These are phyloP conservation scores for Apis cerana DNA, from an alignment of 1,140 invertebrate species.

Conservation along the genomic window DNA sequence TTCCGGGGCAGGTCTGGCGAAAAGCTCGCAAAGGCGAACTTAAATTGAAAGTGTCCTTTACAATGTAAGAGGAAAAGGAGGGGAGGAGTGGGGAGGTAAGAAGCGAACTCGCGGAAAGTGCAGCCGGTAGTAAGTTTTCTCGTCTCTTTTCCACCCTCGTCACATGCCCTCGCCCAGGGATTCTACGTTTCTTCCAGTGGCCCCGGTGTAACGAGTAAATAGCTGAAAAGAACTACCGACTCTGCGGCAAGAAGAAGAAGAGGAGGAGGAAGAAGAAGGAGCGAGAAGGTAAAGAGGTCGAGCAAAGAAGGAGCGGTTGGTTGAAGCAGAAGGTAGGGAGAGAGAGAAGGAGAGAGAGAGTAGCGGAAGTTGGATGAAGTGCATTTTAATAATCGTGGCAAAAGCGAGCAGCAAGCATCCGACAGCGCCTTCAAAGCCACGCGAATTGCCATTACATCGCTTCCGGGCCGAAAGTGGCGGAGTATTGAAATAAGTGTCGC, in stretches of 20 bases:
- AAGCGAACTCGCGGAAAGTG: constrained; percentile 20
- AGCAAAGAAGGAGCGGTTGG: constrained; percentile 50
- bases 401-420: constrained; percentile 56
- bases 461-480: constrained; percentile 58
- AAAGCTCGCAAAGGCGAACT: constrained; percentile 64
- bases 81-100: not conserved
- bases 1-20: constrained; percentile 40
- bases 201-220: constrained; percentile 65
- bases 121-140: constrained; percentile 41
- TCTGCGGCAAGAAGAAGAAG: constrained; percentile 17
- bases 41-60: constrained; percentile 71
- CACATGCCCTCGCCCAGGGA: not conserved
- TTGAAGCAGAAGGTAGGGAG: constrained; percentile 15
- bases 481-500: constrained; percentile 63
- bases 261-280: constrained; percentile 31
- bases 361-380: constrained; percentile 37
- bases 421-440: constrained; percentile 48
- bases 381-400: constrained; percentile 68
- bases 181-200: constrained; percentile 1
- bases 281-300: constrained; percentile 51
- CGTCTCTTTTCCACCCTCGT: constrained; percentile 3
- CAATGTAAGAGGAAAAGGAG: constrained; percentile 46
- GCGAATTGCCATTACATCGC: constrained; percentile 64
- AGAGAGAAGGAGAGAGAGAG: not conserved
- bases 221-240: constrained; percentile 55